phyloP scores from a whole-genome alignment of 2,888 invertebrate species.

The Ctena decussata region DNA sequence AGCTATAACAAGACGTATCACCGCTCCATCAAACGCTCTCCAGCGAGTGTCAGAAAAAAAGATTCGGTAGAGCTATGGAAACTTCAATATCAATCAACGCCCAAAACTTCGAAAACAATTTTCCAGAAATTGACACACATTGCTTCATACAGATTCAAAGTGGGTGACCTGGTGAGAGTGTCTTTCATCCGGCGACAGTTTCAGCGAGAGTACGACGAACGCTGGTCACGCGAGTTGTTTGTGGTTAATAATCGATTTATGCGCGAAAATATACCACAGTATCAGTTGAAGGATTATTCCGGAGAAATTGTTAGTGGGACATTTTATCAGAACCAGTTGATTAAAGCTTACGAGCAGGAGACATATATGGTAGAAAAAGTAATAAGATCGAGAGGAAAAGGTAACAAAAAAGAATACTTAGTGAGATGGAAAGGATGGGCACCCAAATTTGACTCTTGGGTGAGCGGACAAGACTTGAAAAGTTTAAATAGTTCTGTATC shows the following conservation, averaged over 20 bases:
- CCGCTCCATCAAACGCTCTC: slow-evolving; percentile 45
- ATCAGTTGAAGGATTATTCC: slow-evolving; percentile 29
- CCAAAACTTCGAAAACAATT: background rate
- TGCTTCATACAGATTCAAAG: slow-evolving; percentile 20
- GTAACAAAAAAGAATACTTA: background rate
- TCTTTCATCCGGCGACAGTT: slow-evolving; percentile 26
- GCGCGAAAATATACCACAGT: slow-evolving; percentile 34
- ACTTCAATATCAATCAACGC: slow-evolving; percentile 6
- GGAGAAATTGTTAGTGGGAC: slow-evolving; percentile 39
- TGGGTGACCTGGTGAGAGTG: slow-evolving; percentile 47
- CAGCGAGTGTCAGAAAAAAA: slow-evolving; percentile 33
- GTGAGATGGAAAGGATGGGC: slow-evolving; percentile 12
- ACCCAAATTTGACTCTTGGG: background rate
- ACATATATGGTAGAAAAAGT: background rate
- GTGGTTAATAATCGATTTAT: slow-evolving; percentile 37
- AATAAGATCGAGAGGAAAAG: background rate
- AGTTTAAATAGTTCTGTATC: background rate
- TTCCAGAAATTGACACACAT: background rate
- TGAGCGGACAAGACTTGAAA: background rate
- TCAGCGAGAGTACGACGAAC: slow-evolving; percentile 49
- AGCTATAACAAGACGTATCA: slow-evolving; percentile 56
- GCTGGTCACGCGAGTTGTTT: slow-evolving; percentile 38
- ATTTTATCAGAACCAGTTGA: slow-evolving; percentile 26
- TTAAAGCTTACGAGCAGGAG: slow-evolving; percentile 12
- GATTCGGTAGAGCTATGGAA: slow-evolving; percentile 40